Evolutionary conservation across 92 coral and sea anemone species (phyloP).

Genomic region (Pocillopora grandis): DNA sequence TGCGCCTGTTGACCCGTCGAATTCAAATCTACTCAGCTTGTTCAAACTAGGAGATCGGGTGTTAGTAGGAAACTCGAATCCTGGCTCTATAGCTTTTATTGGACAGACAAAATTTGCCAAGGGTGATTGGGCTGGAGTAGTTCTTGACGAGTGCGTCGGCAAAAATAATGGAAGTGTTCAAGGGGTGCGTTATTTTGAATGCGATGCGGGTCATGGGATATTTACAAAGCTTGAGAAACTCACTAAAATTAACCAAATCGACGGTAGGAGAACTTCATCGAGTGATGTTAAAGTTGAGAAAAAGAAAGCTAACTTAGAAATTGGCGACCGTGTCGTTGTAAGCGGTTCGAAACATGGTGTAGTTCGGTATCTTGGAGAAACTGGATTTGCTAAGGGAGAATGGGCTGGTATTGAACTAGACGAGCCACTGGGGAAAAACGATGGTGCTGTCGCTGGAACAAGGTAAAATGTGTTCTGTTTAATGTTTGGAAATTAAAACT

Average conservation of each 20-base stretch:
- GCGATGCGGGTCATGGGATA: conserved; percentile 84
- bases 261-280: conserved; percentile 41
- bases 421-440: conserved; percentile 95
- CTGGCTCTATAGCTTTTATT: conserved; percentile 91
- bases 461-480: conserved; percentile 52
- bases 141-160: conserved; percentile 86
- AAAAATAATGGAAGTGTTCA: conserved; percentile 96
- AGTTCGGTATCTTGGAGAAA: conserved; percentile 85
- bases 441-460: conserved; percentile 99
- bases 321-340: conserved; percentile 93
- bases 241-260: conserved; percentile 81
- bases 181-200: conserved; percentile 93
- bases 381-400: conserved; percentile 97
- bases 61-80: conserved; percentile 84
- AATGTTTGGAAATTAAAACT: background rate
- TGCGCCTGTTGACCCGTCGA: conserved; percentile 36
- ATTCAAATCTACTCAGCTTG: conserved; percentile 65
- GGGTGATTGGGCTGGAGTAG: conserved; percentile 97
- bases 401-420: conserved; percentile 97
- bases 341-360: conserved; percentile 90
- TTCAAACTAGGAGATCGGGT: conserved; percentile 96
- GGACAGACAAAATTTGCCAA: conserved; percentile 98
- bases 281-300: conserved; percentile 29
- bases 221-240: conserved; percentile 91
- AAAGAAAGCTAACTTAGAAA: conserved; percentile 64